These are phyloP conservation scores for Penaeus japonicus DNA, from an alignment of 1,140 invertebrate species.

Conservation along the genomic window DNA sequence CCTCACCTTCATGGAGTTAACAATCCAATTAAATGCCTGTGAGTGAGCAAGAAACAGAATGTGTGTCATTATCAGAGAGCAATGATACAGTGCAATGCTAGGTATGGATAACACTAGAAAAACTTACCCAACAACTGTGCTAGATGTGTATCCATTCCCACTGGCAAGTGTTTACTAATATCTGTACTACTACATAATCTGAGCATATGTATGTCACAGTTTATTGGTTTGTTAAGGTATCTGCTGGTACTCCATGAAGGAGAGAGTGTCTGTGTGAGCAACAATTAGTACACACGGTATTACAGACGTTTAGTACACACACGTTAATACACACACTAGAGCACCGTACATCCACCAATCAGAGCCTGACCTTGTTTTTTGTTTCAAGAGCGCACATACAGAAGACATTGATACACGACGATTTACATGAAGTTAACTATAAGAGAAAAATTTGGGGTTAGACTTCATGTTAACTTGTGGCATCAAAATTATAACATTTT, in stretches of 20 bases:
- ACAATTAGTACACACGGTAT: constrained; percentile 48
- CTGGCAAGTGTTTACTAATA: too few relatives aligned
- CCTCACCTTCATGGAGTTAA: constrained; percentile 55
- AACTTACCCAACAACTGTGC: neutral
- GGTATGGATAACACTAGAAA: neutral
- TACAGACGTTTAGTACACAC: constrained; percentile 9
- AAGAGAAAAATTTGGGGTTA: constrained; percentile 54
- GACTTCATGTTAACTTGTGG: constrained; percentile 31
- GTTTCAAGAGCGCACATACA: constrained; percentile 49
- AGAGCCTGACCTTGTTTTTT: constrained; percentile 48
- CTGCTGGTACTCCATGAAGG: constrained; percentile 30
- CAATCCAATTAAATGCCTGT: constrained; percentile 54
- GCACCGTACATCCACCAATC: constrained; percentile 42
- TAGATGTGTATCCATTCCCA: too few relatives aligned
- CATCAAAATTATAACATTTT: neutral
- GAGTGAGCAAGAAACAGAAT: constrained; percentile 37
- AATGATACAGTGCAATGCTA: too few relatives aligned
- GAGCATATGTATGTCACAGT: too few relatives aligned
- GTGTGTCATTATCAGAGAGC: constrained; percentile 25
- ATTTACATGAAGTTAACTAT: constrained; percentile 56
- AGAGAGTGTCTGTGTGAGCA: constrained; percentile 53
- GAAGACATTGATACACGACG: constrained; percentile 54
- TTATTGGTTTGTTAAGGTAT: too few relatives aligned
- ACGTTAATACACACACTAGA: constrained; percentile 48
- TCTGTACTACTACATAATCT: too few relatives aligned